Percentiles rank a stretch among this genome's conserved stretches.
These are phyloP conservation scores for Echeneis naucrates DNA, from an alignment of 2,797 vertebrate genomes.

Conservation along the genomic window DNA sequence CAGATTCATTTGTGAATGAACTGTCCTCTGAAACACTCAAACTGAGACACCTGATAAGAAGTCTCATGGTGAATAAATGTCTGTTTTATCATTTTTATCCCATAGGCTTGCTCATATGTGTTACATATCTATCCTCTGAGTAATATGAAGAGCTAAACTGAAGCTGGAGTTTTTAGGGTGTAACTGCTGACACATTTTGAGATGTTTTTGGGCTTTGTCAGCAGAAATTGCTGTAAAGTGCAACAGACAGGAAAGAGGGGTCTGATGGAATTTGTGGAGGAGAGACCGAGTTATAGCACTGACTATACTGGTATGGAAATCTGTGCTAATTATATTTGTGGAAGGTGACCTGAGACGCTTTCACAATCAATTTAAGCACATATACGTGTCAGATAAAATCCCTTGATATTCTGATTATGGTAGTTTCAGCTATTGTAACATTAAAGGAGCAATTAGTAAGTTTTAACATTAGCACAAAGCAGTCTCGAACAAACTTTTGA, in stretches of 20 bases:
- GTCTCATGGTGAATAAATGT: constrained; percentile 4
- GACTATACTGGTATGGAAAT: constrained; percentile 31
- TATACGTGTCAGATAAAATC: constrained; percentile 7
- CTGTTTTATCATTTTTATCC: constrained; percentile 27
- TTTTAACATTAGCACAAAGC: background rate
- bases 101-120: constrained; percentile 9
- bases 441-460: background rate
- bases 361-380: constrained; percentile 14
- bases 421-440: background rate
- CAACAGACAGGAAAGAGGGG: constrained; percentile 10
- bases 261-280: constrained; percentile 7
- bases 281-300: constrained; percentile 21
- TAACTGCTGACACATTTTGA: constrained; percentile 11
- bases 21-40: constrained; percentile 51
- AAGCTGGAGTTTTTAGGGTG: background rate
- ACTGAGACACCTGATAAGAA: constrained; percentile 53
- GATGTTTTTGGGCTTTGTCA: constrained; percentile 20
- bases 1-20: constrained; percentile 66
- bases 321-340: constrained; percentile 35
- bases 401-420: background rate
- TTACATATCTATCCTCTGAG: background rate
- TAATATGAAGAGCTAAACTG: background rate
- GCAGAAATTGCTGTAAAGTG: background rate
- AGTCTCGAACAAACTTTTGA: background rate
- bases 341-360: constrained; percentile 8